These are phyloP conservation scores for Hycleus cichorii DNA, from an alignment of 1,140 invertebrate species.

Conservation along the genomic window DNA sequence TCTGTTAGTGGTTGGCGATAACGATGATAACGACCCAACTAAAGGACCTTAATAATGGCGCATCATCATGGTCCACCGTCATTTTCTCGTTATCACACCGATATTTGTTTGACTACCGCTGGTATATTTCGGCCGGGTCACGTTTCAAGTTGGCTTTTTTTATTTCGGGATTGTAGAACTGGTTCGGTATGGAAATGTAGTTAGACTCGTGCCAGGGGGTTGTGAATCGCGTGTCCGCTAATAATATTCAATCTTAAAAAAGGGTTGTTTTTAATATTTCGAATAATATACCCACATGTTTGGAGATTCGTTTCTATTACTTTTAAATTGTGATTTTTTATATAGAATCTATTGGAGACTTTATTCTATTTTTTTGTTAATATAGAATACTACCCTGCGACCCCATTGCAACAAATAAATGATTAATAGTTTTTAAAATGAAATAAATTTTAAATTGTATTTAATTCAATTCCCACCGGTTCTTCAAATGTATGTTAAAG, in stretches of 20 bases:
- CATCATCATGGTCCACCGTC: slow-evolving; percentile 10
- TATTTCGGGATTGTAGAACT: too few relatives aligned
- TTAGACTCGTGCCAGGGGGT: too few relatives aligned
- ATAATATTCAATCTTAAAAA: too few relatives aligned
- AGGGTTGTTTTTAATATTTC: neutral
- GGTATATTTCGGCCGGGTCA: too few relatives aligned
- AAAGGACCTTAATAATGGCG: neutral
- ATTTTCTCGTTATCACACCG: neutral
- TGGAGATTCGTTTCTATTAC: slow-evolving; percentile 1
- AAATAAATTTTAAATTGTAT: slow-evolving; percentile 14
- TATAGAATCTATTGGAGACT: neutral
- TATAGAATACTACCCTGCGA: slow-evolving; percentile 1
- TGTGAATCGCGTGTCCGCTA: too few relatives aligned
- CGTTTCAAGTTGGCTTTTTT: too few relatives aligned
- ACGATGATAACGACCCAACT: slow-evolving; percentile 9
- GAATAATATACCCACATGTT: slow-evolving; percentile 6
- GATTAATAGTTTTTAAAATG: slow-evolving; percentile 19
- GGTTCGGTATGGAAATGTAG: too few relatives aligned
- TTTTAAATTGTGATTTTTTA: slow-evolving; percentile 5
- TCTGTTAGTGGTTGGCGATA: slow-evolving; percentile 12
- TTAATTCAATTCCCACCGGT: slow-evolving; percentile 8
- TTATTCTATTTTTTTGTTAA: too few relatives aligned
- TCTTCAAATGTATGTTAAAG: neutral
- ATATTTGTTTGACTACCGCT: neutral
- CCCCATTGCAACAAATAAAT: slow-evolving; percentile 7